Percentiles rank a stretch among this genome's conserved stretches.
These are phyloP conservation scores for Heliconius melpomene DNA, from an alignment of 1,140 invertebrate species.

Conservation along the genomic window DNA sequence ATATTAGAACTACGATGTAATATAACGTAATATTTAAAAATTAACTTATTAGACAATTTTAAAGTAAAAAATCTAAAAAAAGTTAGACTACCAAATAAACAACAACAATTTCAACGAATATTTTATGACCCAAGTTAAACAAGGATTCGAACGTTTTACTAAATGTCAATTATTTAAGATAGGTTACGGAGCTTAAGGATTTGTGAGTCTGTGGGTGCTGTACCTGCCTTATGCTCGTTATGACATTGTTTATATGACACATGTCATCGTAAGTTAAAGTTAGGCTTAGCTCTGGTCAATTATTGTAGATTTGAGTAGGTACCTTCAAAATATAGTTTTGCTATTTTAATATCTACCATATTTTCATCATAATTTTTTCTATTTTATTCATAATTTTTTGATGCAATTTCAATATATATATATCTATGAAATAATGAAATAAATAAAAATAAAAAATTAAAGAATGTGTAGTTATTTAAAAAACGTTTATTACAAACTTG, in stretches of 20 bases:
- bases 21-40: too few relatives aligned
- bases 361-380: neutral
- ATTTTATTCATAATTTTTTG: too few relatives aligned
- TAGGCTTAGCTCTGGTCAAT: neutral
- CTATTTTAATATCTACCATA: neutral
- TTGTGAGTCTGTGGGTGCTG: constrained; percentile 5
- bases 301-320: neutral
- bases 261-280: neutral
- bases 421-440: too few relatives aligned
- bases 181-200: neutral
- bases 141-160: neutral
- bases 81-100: neutral
- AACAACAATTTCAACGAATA: neutral
- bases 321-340: neutral
- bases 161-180: constrained; percentile 9
- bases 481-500: too few relatives aligned
- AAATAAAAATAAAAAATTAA: too few relatives aligned
- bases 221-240: neutral
- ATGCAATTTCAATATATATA: too few relatives aligned
- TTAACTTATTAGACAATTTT: too few relatives aligned
- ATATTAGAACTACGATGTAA: too few relatives aligned
- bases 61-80: too few relatives aligned
- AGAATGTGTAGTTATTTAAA: too few relatives aligned
- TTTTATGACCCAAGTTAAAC: neutral
- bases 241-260: constrained; percentile 4